phyloP scores from a whole-genome alignment of 2,888 invertebrate genomes.

The Cataglyphis altisquamis region DNA sequence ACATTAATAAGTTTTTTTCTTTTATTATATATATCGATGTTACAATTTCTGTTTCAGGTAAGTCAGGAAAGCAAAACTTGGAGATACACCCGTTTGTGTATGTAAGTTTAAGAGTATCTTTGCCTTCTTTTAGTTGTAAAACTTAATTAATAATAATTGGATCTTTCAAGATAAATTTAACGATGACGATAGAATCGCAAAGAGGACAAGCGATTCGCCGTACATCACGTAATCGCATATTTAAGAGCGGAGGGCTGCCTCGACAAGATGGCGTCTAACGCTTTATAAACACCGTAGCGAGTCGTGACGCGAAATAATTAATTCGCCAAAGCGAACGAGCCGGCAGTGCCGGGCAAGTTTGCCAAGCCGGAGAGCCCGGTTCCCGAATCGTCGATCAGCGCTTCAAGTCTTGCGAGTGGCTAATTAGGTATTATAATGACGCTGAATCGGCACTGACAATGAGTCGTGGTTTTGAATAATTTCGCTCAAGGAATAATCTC shows the following conservation, averaged over 20 bases:
- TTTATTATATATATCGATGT: background rate
- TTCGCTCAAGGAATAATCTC: slow-evolving; percentile 65
- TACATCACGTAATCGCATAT: slow-evolving; percentile 50
- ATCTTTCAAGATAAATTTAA: slow-evolving; percentile 48
- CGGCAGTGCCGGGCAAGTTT: slow-evolving; percentile 64
- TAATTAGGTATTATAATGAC: slow-evolving; percentile 83
- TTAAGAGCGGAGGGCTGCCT: slow-evolving; percentile 43
- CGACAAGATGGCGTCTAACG: slow-evolving; percentile 64
- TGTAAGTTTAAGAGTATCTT: slow-evolving; percentile 43
- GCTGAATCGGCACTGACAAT: slow-evolving; percentile 71
- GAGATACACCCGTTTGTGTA: background rate
- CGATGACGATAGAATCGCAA: slow-evolving; percentile 21
- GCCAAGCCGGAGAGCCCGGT: slow-evolving; percentile 64
- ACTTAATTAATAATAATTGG: slow-evolving; percentile 7
- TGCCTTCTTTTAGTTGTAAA: background rate
- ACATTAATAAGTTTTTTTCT: background rate
- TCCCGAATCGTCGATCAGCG: slow-evolving; percentile 73
- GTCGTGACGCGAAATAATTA: slow-evolving; percentile 79
- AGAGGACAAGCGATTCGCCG: slow-evolving; percentile 15
- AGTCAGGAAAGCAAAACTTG: slow-evolving; percentile 48
- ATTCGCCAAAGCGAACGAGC: slow-evolving; percentile 72
- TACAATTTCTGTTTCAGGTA: slow-evolving; percentile 73
- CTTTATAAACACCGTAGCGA: slow-evolving; percentile 77
- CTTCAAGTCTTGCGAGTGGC: slow-evolving; percentile 68
- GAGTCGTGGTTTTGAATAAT: slow-evolving; percentile 67